A percentile compares a stretch with the other conserved stretches of the same genome.
phyloP scores from a whole-genome alignment of 2,888 invertebrate genomes.

The Drosophila incognita region DNA sequence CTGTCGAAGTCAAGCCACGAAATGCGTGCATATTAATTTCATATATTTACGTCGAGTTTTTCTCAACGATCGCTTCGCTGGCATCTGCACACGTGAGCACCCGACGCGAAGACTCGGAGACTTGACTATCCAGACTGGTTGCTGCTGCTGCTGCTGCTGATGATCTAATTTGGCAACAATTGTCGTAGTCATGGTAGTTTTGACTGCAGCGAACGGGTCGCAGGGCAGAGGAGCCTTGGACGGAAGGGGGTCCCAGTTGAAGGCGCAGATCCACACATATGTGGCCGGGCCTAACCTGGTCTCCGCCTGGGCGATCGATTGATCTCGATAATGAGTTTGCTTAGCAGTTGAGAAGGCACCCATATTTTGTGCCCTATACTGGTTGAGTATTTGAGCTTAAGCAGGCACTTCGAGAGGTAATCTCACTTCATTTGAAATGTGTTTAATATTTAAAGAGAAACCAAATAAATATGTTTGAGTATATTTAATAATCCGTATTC shows the following conservation, averaged over 20 bases:
- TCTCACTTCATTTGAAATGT: not conserved
- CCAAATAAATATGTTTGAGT: not conserved
- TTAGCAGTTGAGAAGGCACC: constrained; percentile 73
- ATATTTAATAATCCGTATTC: not conserved
- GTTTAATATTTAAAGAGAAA: not conserved
- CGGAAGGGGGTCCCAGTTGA: constrained; percentile 9
- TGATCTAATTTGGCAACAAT: constrained; percentile 84
- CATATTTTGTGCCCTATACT: constrained; percentile 63
- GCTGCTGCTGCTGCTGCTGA: constrained; percentile 76
- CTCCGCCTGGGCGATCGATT: constrained; percentile 79
- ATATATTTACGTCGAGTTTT: constrained; percentile 60
- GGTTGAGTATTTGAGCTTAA: not conserved
- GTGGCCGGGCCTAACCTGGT: constrained; percentile 51
- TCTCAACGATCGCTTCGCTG: constrained; percentile 44
- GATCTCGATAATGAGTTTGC: constrained; percentile 83
- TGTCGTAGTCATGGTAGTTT: constrained; percentile 74
- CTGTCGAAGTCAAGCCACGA: constrained; percentile 62
- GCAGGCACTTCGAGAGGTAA: not conserved
- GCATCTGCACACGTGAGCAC: constrained; percentile 57
- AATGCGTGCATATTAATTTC: constrained; percentile 83
- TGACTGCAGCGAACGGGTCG: constrained; percentile 34
- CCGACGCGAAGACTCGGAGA: constrained; percentile 22
- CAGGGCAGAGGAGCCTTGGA: not conserved
- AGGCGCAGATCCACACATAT: constrained; percentile 48
- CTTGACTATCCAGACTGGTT: constrained; percentile 59